Base-by-base conservation (phyloP, 2,113 vertebrate genomes). In the Rhinoderma darwinii region DNA sequence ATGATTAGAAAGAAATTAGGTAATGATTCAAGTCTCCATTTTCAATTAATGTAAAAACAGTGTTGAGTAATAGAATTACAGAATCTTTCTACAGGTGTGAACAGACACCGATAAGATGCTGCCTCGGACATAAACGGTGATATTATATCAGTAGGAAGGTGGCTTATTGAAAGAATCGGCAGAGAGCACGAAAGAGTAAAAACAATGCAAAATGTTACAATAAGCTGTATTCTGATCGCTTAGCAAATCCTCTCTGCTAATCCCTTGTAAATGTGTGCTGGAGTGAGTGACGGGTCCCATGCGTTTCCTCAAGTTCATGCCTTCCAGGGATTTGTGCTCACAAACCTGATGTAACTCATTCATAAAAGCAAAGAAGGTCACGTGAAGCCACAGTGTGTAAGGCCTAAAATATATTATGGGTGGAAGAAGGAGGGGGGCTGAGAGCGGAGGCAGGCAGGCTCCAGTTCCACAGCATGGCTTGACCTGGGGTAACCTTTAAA, bases 301-400 rank as follows among this genome's bases (percentile, higher is more conserved):
- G 84, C 56, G 37, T 50, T 89, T 89, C 88, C 89, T 88, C 3
- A 88, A 89, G 89, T 74, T 56, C 87, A 88, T 84, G 79, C 89
- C 89, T 92, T 92, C 80, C 84, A 90, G 89, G 90, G 88, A 92
- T 92, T 92, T 91, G 91, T 90, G 88, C 90, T 88, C 83, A 84
- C 30, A 35, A 88, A 41, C 82, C 32, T 59, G 59, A 89, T 4
- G 56, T 37, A 91, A 88, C 39, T 88, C 87, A 59, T 86, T 89
- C 88, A 88, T 37, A 35, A 81, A 87, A 81, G 80, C 4, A 30
- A 77, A 77, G 76, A 73, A 88, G n/a, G 83, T 37, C 76, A 85
- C 4, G 4, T 0, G 77, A 35, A 11, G 39, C 11, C 12, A 9
- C 22, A 8, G 78, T 59, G 9, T n/a, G 83, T 84, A 9, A 88